Conservation (phyloP, 1,140 invertebrate species). For the Brachionus plicatilis region DNA sequence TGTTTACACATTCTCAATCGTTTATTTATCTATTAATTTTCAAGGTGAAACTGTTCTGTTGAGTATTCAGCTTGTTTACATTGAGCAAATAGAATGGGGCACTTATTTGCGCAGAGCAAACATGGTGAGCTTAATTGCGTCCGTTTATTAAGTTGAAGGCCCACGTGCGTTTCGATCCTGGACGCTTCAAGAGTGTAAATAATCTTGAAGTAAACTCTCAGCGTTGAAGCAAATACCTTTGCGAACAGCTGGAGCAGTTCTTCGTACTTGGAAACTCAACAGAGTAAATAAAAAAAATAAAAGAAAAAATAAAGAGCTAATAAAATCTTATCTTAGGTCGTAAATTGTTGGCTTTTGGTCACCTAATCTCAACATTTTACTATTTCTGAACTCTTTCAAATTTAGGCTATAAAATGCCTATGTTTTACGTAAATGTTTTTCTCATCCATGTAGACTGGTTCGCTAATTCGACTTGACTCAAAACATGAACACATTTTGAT, state of each 20-base stretch:
- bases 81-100: background rate
- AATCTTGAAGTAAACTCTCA: background rate
- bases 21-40: conserved; percentile 27
- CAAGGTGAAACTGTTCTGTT: conserved; percentile 15
- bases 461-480: background rate
- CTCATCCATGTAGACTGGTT: background rate
- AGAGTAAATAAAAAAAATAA: background rate
- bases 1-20: background rate
- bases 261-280: background rate
- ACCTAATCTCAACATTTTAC: background rate
- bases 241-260: background rate
- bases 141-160: background rate
- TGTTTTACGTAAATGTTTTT: background rate
- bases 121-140: background rate
- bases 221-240: background rate
- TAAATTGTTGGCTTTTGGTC: background rate
- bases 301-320: background rate
- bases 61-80: conserved; percentile 30
- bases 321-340: background rate
- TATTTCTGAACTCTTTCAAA: background rate
- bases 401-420: background rate
- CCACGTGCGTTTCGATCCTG: conserved; percentile 15
- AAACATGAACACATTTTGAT: background rate
- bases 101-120: background rate
- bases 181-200: background rate